phyloP scores from a whole-genome alignment of 2,113 vertebrate species.

The Danio rerio region DNA sequence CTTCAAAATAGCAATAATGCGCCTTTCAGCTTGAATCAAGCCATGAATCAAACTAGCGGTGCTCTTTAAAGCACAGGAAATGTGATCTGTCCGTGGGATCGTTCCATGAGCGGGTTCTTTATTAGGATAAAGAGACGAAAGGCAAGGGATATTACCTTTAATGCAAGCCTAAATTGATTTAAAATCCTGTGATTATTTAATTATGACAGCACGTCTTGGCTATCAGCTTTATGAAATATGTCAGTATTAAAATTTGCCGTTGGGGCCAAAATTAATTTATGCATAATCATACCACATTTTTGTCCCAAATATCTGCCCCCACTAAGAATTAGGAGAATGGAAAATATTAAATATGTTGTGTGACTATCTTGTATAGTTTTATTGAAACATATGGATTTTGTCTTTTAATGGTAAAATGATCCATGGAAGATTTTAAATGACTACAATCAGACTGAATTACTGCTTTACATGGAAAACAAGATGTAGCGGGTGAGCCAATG shows the following conservation, averaged over 20 bases:
- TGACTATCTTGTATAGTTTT: not conserved
- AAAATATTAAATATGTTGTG: not conserved
- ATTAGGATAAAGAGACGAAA: constrained; percentile 47
- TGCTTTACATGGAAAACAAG: not conserved
- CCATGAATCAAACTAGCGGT: constrained; percentile 7
- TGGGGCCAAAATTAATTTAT: not conserved
- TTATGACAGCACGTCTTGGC: not conserved
- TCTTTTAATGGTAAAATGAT: not conserved
- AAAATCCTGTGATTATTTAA: constrained; percentile 31
- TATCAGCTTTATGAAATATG: constrained; percentile 3
- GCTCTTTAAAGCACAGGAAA: constrained; percentile 53
- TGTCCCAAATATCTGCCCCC: not conserved
- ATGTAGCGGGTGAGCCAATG: not conserved
- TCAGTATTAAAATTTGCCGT: constrained; percentile 7
- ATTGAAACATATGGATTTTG: not conserved
- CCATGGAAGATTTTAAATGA: not conserved
- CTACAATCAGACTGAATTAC: not conserved
- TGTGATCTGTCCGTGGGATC: constrained; percentile 55
- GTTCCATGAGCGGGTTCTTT: constrained; percentile 46
- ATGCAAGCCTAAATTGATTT: constrained; percentile 30
- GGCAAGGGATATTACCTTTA: constrained; percentile 47
- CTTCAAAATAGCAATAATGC: too few relatives aligned
- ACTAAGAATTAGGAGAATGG: not conserved
- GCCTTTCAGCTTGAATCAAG: not conserved
- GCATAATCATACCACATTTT: not conserved